A percentile compares a stretch with the other conserved stretches of the same genome.
Evolutionary conservation across 2,888 invertebrate species (phyloP).

Genomic region (Pterostichus madidus): DNA sequence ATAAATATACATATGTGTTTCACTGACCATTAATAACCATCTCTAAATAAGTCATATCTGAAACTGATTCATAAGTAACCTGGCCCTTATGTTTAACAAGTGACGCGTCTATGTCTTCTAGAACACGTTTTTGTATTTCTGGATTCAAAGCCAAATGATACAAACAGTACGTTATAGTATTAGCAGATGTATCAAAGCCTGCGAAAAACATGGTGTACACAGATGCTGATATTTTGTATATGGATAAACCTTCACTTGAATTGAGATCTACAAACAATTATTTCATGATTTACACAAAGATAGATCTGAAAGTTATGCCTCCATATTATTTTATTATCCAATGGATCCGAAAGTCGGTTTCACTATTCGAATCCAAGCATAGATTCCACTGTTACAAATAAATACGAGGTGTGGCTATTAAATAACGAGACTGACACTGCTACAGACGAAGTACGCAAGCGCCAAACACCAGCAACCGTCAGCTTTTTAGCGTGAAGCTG

Average conservation of each 20-base stretch:
- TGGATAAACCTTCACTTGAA: background rate
- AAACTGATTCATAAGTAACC: slow-evolving; percentile 33
- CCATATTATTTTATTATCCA: too few relatives aligned
- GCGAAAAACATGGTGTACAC: slow-evolving; percentile 52
- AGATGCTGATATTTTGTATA: slow-evolving; percentile 34
- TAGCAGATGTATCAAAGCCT: slow-evolving; percentile 41
- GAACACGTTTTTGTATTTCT: slow-evolving; percentile 23
- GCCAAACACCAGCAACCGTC: too few relatives aligned
- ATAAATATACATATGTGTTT: background rate
- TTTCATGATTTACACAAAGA: background rate
- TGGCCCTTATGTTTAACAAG: slow-evolving; percentile 12
- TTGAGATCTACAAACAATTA: slow-evolving; percentile 3
- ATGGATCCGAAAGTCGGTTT: too few relatives aligned
- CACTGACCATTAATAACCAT: slow-evolving; percentile 51
- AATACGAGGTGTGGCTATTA: too few relatives aligned
- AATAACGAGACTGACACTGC: too few relatives aligned
- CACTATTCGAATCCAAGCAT: too few relatives aligned
- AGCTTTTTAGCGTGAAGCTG: too few relatives aligned
- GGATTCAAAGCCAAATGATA: slow-evolving; percentile 29
- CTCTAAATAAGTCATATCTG: slow-evolving; percentile 42
- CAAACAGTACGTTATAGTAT: slow-evolving; percentile 8
- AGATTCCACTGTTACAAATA: too few relatives aligned
- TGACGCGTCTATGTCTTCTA: slow-evolving; percentile 39
- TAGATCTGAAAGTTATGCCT: too few relatives aligned
- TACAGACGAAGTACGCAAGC: too few relatives aligned